Conservation (phyloP, 2,113 vertebrate species). For the Egretta garzetta region DNA sequence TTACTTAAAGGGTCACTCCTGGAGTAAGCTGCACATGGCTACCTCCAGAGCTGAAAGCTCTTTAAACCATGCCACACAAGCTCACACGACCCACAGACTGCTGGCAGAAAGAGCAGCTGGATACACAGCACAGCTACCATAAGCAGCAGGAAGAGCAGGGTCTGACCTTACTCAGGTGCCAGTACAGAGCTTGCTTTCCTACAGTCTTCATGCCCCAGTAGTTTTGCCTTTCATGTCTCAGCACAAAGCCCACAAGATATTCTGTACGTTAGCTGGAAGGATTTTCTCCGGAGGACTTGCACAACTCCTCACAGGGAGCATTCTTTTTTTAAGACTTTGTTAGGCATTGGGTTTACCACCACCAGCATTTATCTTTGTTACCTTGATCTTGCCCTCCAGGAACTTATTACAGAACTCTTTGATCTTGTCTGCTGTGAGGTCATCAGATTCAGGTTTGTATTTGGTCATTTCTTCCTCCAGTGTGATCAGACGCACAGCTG, state of each 20-base stretch:
- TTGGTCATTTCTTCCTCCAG: constrained; percentile 99
- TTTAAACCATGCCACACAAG: background rate
- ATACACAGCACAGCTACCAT: background rate
- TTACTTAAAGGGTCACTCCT: background rate
- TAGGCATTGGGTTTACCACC: background rate
- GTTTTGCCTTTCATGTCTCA: background rate
- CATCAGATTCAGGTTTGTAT: constrained; percentile 87
- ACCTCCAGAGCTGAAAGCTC: background rate
- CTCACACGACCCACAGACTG: background rate
- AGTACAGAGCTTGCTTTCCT: background rate
- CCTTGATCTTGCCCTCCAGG: constrained; percentile 94
- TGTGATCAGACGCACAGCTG: constrained; percentile 94
- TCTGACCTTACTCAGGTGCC: background rate
- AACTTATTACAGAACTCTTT: constrained; percentile 87
- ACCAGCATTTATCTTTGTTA: background rate
- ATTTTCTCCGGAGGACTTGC: background rate
- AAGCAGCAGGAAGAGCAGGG: background rate
- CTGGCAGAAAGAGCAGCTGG: background rate
- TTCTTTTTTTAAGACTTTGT: background rate
- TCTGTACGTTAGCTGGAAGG: background rate
- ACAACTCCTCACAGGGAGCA: background rate
- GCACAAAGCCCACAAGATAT: background rate
- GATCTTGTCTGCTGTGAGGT: constrained; percentile 89
- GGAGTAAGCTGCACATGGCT: accelerated
- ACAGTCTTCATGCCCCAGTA: background rate